These are phyloP conservation scores for Mimas tiliae DNA, from an alignment of 2,888 invertebrate genomes.

Conservation along the genomic window DNA sequence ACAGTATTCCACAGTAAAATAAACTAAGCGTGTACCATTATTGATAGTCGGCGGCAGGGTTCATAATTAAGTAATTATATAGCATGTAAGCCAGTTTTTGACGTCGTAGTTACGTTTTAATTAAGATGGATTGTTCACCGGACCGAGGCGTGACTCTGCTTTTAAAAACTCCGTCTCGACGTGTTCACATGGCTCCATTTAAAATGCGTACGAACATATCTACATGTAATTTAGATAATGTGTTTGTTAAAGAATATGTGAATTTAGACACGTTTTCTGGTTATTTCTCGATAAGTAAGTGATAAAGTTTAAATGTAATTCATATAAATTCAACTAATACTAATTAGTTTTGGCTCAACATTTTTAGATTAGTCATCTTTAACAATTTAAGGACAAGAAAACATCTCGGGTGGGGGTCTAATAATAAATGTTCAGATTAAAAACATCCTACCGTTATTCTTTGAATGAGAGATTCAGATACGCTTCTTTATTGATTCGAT, in stretches of 20 bases:
- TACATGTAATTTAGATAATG: constrained; percentile 56
- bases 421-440: constrained; percentile 33
- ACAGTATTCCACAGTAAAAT: constrained; percentile 40
- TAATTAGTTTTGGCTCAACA: constrained; percentile 2
- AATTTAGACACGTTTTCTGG: background rate
- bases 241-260: constrained; percentile 34
- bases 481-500: constrained; percentile 72
- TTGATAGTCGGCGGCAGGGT: constrained; percentile 41
- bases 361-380: constrained; percentile 1
- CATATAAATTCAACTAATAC: background rate
- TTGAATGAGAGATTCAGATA: constrained; percentile 62
- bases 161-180: constrained; percentile 67
- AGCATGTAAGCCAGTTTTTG: constrained; percentile 59
- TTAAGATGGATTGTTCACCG: constrained; percentile 78
- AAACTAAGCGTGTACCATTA: constrained; percentile 37
- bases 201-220: constrained; percentile 52
- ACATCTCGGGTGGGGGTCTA: background rate
- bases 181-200: constrained; percentile 62
- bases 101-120: constrained; percentile 67
- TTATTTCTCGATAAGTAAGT: constrained; percentile 1
- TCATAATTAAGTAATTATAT: constrained; percentile 74
- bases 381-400: background rate
- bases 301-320: background rate
- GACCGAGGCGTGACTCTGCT: constrained; percentile 70
- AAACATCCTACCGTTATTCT: constrained; percentile 65